A percentile compares a stretch with the other conserved stretches of the same genome.
Conservation (phyloP, 2,888 invertebrate genomes). For the Phasia obesa region DNA sequence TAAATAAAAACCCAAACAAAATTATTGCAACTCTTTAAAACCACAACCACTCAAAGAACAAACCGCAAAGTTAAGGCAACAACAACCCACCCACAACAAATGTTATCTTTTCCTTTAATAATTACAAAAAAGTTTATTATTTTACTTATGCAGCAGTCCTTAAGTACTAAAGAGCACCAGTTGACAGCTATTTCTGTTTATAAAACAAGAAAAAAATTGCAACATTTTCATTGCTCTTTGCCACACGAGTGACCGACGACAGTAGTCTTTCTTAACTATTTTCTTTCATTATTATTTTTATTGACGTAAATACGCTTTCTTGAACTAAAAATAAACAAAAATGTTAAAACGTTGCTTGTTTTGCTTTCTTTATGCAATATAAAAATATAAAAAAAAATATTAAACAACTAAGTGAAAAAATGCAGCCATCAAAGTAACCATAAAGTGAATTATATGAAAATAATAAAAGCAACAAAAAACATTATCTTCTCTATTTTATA, state of each 20-base stretch:
- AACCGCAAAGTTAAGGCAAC: too few relatives aligned
- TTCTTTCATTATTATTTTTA: background rate
- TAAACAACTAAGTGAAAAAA: slow-evolving; percentile 29
- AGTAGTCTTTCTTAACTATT: background rate
- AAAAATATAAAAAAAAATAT: slow-evolving; percentile 12
- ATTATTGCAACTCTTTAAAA: too few relatives aligned
- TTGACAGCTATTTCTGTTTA: slow-evolving; percentile 4
- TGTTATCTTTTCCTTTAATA: too few relatives aligned
- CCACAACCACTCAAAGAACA: too few relatives aligned
- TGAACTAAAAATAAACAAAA: slow-evolving; percentile 14
- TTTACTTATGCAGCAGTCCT: too few relatives aligned
- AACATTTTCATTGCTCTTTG: background rate
- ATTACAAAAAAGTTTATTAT: background rate
- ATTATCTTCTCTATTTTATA: slow-evolving; percentile 62
- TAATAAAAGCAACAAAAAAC: slow-evolving; percentile 17
- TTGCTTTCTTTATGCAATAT: background rate
- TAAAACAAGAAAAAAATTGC: background rate
- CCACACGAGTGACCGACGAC: background rate
- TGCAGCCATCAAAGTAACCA: slow-evolving; percentile 5
- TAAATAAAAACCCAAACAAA: too few relatives aligned
- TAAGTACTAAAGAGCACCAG: background rate
- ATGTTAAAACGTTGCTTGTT: slow-evolving; percentile 1
- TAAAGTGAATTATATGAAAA: slow-evolving; percentile 19
- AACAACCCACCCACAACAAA: too few relatives aligned
- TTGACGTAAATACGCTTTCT: background rate